Percentiles rank a stretch among this genome's conserved stretches.
These are phyloP conservation scores for Cryptoleucopteryx plumbea DNA, from an alignment of 2,113 vertebrate species.

Conservation along the genomic window DNA sequence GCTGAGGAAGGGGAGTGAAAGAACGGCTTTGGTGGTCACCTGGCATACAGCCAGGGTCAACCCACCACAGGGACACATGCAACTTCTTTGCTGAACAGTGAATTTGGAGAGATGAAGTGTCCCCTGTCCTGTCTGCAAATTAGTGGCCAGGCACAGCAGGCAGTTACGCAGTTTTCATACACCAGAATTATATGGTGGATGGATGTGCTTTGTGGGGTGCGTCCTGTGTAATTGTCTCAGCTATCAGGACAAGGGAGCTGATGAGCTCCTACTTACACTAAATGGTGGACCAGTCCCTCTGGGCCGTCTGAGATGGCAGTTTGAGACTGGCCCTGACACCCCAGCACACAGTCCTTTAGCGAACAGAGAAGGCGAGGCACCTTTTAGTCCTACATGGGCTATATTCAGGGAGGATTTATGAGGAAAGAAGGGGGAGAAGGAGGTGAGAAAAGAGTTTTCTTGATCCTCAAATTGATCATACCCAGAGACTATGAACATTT, in stretches of 20 bases:
- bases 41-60: too few relatives aligned
- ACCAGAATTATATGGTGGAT: neutral
- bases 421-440: neutral
- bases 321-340: neutral
- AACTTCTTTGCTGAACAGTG: neutral
- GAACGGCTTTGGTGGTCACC: too few relatives aligned
- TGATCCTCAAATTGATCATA: neutral
- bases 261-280: neutral
- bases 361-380: neutral
- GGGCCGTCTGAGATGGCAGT: neutral
- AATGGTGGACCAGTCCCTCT: neutral
- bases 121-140: neutral
- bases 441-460: neutral
- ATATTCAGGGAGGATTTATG: neutral
- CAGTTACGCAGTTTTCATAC: fast-evolving
- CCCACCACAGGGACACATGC: neutral
- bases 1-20: too few relatives aligned
- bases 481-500: neutral
- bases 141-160: neutral
- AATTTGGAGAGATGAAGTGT: neutral
- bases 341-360: neutral
- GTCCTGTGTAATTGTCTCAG: neutral
- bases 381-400: neutral
- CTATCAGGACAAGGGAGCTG: neutral
- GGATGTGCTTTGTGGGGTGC: neutral